phyloP scores from a whole-genome alignment of 92 coral and sea anemone species.

The Palythoa heliodiscus region DNA sequence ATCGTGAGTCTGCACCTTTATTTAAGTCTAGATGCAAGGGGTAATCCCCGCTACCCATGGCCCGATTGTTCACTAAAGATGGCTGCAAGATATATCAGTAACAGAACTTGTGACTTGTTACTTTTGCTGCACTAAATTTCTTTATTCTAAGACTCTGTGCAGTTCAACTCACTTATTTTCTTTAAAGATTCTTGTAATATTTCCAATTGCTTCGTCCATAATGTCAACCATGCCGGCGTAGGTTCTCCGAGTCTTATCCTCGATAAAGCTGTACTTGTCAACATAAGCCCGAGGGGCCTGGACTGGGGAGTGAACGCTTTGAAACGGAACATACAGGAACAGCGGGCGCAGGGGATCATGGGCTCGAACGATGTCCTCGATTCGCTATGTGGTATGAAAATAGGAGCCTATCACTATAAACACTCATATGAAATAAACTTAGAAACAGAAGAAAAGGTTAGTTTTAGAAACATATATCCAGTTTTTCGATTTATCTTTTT shows the following conservation, averaged over 20 bases:
- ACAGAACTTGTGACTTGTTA: neutral
- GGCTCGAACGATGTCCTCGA: conserved; percentile 52
- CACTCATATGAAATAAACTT: too few species aligned
- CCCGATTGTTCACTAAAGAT: too few species aligned
- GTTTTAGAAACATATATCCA: too few species aligned
- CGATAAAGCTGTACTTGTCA: conserved; percentile 69
- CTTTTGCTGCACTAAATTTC: neutral
- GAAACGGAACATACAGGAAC: conserved; percentile 79
- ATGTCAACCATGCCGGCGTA: conserved; percentile 86
- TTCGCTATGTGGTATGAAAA: conserved; percentile 43
- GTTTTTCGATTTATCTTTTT: too few species aligned
- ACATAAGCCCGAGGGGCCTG: conserved; percentile 70
- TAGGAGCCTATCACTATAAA: too few species aligned
- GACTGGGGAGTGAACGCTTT: conserved; percentile 80
- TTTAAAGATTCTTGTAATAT: conserved; percentile 67
- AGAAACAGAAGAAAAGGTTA: too few species aligned
- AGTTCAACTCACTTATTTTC: conserved; percentile 56
- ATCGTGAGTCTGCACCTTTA: too few species aligned
- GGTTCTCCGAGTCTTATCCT: conserved; percentile 64
- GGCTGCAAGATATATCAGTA: neutral
- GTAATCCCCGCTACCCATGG: too few species aligned
- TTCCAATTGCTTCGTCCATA: conserved; percentile 88
- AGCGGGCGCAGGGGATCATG: conserved; percentile 66
- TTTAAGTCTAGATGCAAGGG: too few species aligned
- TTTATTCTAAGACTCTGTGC: too few species aligned